Evolutionary conservation across 2,797 vertebrate species (phyloP), one percentile per base, ranked within the genome.

Genomic region (Lithobates pipiens): DNA sequence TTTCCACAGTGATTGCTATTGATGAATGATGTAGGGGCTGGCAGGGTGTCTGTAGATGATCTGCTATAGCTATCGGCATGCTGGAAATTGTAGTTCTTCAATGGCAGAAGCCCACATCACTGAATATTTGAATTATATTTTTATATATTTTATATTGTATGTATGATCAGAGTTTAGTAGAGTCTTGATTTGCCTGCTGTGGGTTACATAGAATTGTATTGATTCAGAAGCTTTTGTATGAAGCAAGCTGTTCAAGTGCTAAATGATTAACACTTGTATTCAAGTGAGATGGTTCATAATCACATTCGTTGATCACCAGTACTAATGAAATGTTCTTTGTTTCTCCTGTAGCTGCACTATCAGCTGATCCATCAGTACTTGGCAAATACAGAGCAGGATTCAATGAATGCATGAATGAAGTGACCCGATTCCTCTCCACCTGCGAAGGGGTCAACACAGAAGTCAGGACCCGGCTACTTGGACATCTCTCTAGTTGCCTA

Each of bases 361-460:
- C 95, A 32, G 94, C 96, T 0, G 95, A 99, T 74, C 95, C 96
- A 70, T 95, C 95, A 0, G 96, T 97, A 81, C 91, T 97, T 5
- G 96, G 97, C 91, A 97, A 97, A 89, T 97, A 96, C 91, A 94
- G 97, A 54, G 96, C 97, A 0, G 97, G 97, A 88, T 97, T 98
- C 94, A 96, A 95, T 89, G 96, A 98, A 89, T 97, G 97, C 91
- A 97, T 97, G 95, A 97, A 96, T 74, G 96, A 97, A 91, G 96
- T 96, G 90, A 97, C 94, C 0, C 95, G 96, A 68, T 98, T 98
- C 92, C 90, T 97, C 77, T 97, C 96, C 77, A 95, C 95, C 86
- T 96, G 96, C 32, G 97, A 98, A 82, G 96, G 96, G 44, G 95
- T 98, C 73, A 96, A 97, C 90, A 85, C 95, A 0, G 96, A 97